Evolutionary conservation across 2,113 vertebrate species (phyloP), one percentile per base, ranked within the genome.

Genomic region (Puma concolor): DNA sequence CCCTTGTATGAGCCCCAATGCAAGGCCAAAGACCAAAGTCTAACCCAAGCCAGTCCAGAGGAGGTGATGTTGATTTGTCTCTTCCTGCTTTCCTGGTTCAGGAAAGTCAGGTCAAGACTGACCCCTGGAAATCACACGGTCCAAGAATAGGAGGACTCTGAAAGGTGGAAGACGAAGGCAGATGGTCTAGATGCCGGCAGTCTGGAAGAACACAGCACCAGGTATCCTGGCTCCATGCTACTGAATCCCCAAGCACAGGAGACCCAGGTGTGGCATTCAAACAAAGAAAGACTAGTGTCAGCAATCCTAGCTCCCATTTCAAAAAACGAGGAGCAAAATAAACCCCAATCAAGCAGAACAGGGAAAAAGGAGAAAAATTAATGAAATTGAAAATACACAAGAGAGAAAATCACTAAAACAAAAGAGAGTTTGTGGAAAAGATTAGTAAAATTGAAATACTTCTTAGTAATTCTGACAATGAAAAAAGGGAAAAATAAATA

Each of bases 171-270:
- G 8, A 33, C 2, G 44, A 50, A 33, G 8, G 27, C 44, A 76
- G 13, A 3, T 9, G 2, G 29, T 44, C 8, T 79, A 4, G 7
- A 3, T 19, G 15, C 29, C 15, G 9, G 27, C 15, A 33, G 4
- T 10, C 8, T 79, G 15, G 15, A 50, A 19, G 44, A 50, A 79
- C 8, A 31, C 14, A 3, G 33, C 16, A 17, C 15, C 8, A 48
- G 29, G 29, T 16, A 11, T 19, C 44, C 16, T 0, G 16, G 9
- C 2, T 50, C 44, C 76, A 17, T 8, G 5, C 29, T 33, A 8
- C 44, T 10, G 16, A 48, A 0, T 33, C 29, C 29, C 7, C 76
- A 31, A 29, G 13, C 8, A 21, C 29, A 76, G 29, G 29, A 79
- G 2, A 7, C 16, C 44, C 29, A 31, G 44, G 0, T 2, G 4